Evolutionary conservation across 2,113 vertebrate genomes (phyloP), one percentile per base, ranked within the genome.

Genomic region (Odocoileus hemionus): DNA sequence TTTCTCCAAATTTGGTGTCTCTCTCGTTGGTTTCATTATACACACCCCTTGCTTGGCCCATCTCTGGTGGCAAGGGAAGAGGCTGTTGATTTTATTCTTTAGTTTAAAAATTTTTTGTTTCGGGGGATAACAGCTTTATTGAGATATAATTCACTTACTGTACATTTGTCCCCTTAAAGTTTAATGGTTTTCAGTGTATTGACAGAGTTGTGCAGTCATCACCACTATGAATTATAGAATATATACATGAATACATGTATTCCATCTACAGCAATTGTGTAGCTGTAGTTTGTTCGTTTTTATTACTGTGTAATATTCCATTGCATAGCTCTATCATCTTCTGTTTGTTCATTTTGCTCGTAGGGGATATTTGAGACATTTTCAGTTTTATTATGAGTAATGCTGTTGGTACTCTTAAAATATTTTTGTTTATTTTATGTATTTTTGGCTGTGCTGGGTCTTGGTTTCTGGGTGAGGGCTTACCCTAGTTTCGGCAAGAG

Each of bases 11-110:
- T 39, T 45, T 5, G 1, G 28, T 7, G 30, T 25, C 67, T 17
- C 0, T 36, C 55, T 61, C 50, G 12, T 8, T 67, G 26, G 70
- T 28, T 55, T 80, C 47, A 1, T 13, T 14, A 2, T 1, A 2
- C 28, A 3, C 0, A 4, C 23, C 14, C 10, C 14, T 13, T 7
- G 16, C 58, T 28, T 0, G 21, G 28, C 15, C 2, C 28, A 1
- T 61, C 10, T 25, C 80, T 19, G 13, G 30, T 5, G 45, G 23
- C 0, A 10, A 47, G 45, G 55, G 3, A 67, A 61, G 90, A n/a
- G 50, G 19, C 36, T 33, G 10, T 19, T 3, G 1, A 43, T 23
- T 79, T 55, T n/a, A 57, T 52, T 70, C 39, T 10, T 83, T 89
- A 25, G 28, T 58, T 82, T 47, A 26, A 57, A 55, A 36, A 2